These are phyloP conservation scores for Heterocephalus glaber DNA, from an alignment of 2,113 vertebrate genomes.

Conservation along the genomic window DNA sequence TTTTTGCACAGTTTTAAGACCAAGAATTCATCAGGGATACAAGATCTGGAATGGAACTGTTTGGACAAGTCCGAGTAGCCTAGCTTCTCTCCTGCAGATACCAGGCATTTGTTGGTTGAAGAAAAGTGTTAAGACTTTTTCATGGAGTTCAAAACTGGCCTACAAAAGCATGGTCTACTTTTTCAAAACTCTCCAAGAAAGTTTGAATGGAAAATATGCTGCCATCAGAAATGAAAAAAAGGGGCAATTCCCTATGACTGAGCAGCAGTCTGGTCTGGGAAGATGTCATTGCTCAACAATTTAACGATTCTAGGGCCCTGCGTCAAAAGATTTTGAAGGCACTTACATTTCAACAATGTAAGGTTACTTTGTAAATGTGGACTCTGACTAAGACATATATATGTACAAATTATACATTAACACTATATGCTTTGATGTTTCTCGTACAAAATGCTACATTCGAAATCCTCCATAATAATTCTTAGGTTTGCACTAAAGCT, in stretches of 20 bases:
- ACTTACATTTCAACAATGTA: background rate
- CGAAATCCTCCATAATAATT: background rate
- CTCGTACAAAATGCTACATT: background rate
- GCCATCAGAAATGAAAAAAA: constrained; percentile 19
- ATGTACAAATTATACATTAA: background rate
- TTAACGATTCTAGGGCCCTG: background rate
- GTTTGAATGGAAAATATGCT: background rate
- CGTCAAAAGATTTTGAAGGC: constrained; percentile 41
- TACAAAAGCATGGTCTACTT: background rate
- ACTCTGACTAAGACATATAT: background rate
- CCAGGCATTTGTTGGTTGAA: background rate
- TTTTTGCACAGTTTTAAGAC: background rate
- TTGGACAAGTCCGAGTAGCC: background rate
- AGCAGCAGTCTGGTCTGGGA: background rate
- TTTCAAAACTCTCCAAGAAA: constrained; percentile 29
- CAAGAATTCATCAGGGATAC: background rate
- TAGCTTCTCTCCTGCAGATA: background rate
- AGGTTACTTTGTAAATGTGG: constrained; percentile 12
- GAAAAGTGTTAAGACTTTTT: background rate
- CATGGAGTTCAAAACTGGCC: background rate
- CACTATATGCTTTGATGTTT: background rate
- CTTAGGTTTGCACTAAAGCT: background rate
- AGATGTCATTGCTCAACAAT: background rate
- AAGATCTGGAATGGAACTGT: background rate
- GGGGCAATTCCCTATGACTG: background rate